Percentiles rank a stretch among this genome's conserved stretches.
Conservation (phyloP, 1,140 invertebrate species). For the Macrostomum lignano region DNA sequence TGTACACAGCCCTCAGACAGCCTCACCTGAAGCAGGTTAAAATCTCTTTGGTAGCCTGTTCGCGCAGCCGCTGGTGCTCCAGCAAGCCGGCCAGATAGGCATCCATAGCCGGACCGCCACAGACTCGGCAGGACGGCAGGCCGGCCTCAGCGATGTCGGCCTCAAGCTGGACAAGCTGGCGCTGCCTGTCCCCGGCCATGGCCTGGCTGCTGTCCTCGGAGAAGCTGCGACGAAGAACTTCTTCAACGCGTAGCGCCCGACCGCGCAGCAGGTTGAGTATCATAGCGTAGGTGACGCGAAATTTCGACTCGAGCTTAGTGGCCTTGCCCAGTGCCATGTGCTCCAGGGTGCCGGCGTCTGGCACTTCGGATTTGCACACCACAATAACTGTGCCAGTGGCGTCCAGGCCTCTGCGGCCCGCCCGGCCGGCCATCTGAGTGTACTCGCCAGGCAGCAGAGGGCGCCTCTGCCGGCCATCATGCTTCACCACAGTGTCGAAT, state of each 20-base stretch:
- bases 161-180: too few species aligned
- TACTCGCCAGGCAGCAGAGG: conserved; percentile 61
- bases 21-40: too few species aligned
- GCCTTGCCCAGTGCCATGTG: conserved; percentile 61
- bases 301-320: conserved; percentile 87
- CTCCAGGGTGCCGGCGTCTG: conserved; percentile 45
- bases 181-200: too few species aligned
- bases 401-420: conserved; percentile 75
- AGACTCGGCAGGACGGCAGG: too few species aligned
- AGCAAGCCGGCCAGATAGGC: too few species aligned
- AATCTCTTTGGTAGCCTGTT: too few species aligned
- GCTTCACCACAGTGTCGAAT: conserved; percentile 75
- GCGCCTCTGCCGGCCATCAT: conserved; percentile 60
- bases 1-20: too few species aligned
- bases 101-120: too few species aligned
- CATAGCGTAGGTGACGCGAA: conserved; percentile 98
- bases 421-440: conserved; percentile 93
- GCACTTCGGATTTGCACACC: conserved; percentile 91
- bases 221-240: conserved; percentile 85
- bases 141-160: too few species aligned
- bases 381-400: conserved; percentile 90
- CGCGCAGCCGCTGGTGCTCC: too few species aligned
- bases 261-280: conserved; percentile 74
- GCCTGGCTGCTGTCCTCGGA: too few species aligned
- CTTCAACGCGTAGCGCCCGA: conserved; percentile 96